phyloP scores from a whole-genome alignment of 2,797 vertebrate species.

The Carapus acus region DNA sequence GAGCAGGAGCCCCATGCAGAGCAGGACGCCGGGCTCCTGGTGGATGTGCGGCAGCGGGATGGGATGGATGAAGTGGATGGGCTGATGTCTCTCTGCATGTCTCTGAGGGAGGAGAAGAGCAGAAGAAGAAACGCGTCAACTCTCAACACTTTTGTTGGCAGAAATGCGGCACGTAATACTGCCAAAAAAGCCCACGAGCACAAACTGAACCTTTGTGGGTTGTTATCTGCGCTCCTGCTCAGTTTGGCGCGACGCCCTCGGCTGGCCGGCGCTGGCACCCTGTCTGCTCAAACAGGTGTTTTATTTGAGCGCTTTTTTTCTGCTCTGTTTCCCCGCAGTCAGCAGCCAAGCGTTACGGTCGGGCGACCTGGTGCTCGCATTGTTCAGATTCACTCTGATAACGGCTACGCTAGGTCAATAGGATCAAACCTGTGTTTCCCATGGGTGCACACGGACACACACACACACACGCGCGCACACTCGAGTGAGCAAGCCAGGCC shows the following conservation, averaged over 20 bases:
- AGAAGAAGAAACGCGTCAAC: background rate
- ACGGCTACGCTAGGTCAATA: constrained; percentile 15
- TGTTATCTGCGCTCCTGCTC: constrained; percentile 5
- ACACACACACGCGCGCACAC: constrained; percentile 32
- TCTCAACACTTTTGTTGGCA: background rate
- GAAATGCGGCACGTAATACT: background rate
- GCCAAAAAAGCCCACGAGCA: background rate
- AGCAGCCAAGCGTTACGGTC: constrained; percentile 26
- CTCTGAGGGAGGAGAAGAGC: constrained; percentile 50
- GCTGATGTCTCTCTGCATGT: constrained; percentile 25
- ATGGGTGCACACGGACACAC: constrained; percentile 38
- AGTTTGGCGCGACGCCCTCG: constrained; percentile 3
- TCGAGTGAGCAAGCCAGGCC: constrained; percentile 51
- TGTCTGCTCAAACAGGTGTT: constrained; percentile 43
- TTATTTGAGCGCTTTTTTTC: constrained; percentile 20
- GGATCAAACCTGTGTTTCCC: constrained; percentile 52
- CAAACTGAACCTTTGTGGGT: background rate
- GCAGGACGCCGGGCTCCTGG: constrained; percentile 56
- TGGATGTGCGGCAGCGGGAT: constrained; percentile 39
- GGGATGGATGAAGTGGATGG: constrained; percentile 8
- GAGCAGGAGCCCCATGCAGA: constrained; percentile 62
- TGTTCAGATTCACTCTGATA: constrained; percentile 39
- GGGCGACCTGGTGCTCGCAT: constrained; percentile 19
- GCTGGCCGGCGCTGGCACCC: constrained; percentile 31
- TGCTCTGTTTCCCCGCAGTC: constrained; percentile 33